Evolutionary conservation across 2,113 vertebrate genomes (phyloP).

Genomic region (Dicerorhinus sumatrensis): DNA sequence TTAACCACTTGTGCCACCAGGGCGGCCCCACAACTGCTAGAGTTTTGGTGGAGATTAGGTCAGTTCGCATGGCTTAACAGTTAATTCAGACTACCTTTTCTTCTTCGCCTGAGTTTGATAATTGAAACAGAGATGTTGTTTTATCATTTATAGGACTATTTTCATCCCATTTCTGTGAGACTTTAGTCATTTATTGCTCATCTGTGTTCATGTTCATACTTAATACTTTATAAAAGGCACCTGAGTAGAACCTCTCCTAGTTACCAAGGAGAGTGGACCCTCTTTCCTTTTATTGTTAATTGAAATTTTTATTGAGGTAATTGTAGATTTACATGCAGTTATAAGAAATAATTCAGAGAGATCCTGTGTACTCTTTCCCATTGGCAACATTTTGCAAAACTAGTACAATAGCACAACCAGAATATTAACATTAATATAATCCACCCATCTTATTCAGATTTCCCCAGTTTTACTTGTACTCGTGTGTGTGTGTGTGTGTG

Average conservation of each 20-base stretch:
- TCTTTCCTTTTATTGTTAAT: too few species aligned
- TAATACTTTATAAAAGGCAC: constrained; percentile 16
- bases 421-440: too few species aligned
- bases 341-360: too few species aligned
- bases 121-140: not conserved
- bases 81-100: not conserved
- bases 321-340: too few species aligned
- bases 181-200: constrained; percentile 10
- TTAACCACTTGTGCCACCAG: too few species aligned
- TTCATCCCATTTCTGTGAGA: not conserved
- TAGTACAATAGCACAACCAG: too few species aligned
- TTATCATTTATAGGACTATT: not conserved
- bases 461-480: too few species aligned
- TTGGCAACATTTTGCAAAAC: too few species aligned
- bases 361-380: too few species aligned
- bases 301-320: too few species aligned
- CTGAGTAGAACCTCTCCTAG: not conserved
- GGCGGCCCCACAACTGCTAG: not conserved
- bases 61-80: not conserved
- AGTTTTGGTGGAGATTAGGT: not conserved
- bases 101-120: not conserved
- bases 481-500: too few species aligned
- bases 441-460: too few species aligned
- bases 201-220: not conserved
- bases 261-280: not conserved